Evolutionary conservation across 2,797 vertebrate species (phyloP), one percentile per base, ranked within the genome.

Genomic region (Sebastes aleutianus): DNA sequence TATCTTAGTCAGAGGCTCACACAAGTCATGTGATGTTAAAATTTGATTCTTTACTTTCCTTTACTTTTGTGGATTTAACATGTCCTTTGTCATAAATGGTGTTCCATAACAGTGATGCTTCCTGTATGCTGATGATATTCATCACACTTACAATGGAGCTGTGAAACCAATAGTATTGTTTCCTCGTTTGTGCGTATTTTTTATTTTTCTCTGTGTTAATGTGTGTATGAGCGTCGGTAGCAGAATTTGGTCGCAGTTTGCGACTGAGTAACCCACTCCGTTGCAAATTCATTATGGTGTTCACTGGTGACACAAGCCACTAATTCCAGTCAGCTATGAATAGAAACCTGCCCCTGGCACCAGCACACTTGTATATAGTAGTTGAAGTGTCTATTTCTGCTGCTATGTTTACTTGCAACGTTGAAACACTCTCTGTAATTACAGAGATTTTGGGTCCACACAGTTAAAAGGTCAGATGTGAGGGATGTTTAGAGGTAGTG

Each of bases 341-440:
- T 96, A 94, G 96, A 92, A 94, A 94, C 87, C 77, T 85, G 84
- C 92, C 26, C 53, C 89, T 92, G 89, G 93, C 89, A 93, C 90
- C 91, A 88, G 82, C 63, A 2, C 34, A 53, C 84, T 85, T 88
- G 87, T 90, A 89, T 93, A 89, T 92, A 92, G 88, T 92, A 86
- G 88, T 90, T 90, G 86, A 89, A 93, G 91, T 93, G 90, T 91
- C 91, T 95, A 93, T 95, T 93, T 95, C 87, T 93, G 91, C 88
- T 83, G 80, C 85, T 76, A 43, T 92, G 93, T 94, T 94, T 94
- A 93, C 93, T 93, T 87, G 92, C 91, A 89, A 84, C 89, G 85
- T 91, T 90, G 71, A 93, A 93, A 91, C 85, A 87, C 81, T 89
- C 86, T 92, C 90, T 93, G 90, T 94, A 94, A 95, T 95, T 94